phyloP scores from a whole-genome alignment of 2,113 vertebrate genomes.

The Setophaga kirtlandii region DNA sequence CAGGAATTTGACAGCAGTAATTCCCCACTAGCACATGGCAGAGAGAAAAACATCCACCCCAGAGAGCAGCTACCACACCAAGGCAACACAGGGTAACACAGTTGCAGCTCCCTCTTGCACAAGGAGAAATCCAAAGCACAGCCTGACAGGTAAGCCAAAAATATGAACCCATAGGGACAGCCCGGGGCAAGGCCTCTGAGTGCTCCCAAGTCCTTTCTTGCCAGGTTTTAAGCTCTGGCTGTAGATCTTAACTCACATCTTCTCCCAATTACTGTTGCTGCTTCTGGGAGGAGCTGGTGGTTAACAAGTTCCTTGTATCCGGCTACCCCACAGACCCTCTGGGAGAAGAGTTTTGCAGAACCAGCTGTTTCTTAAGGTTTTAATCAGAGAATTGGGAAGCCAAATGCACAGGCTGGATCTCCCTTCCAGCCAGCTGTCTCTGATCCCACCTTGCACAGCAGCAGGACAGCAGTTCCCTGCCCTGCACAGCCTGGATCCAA shows the following conservation, averaged over 20 bases:
- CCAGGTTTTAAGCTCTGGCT: conserved; percentile 35
- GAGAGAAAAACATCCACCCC: neutral
- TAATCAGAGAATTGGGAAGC: neutral
- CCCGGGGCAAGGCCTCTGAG: neutral
- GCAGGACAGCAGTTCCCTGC: neutral
- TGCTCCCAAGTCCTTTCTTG: neutral
- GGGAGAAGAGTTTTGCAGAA: neutral
- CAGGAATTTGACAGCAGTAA: neutral
- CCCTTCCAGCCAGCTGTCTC: neutral
- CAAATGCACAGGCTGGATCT: neutral
- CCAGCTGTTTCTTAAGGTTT: conserved; percentile 24
- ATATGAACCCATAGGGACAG: neutral
- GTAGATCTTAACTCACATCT: conserved; percentile 31
- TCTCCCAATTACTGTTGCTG: conserved; percentile 35
- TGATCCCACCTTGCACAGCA: neutral
- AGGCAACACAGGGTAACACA: neutral
- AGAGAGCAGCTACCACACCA: neutral
- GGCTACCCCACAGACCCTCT: neutral
- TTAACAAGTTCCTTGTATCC: neutral
- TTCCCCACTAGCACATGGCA: neutral
- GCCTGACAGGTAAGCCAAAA: neutral
- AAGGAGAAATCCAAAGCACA: neutral
- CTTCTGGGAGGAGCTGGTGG: neutral
- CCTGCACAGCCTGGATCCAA: neutral
- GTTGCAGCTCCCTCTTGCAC: neutral